Percentiles rank a stretch among this genome's conserved stretches.
These are phyloP conservation scores for Propithecus perrieri DNA, from an alignment of 2,797 vertebrate genomes.

Conservation along the genomic window DNA sequence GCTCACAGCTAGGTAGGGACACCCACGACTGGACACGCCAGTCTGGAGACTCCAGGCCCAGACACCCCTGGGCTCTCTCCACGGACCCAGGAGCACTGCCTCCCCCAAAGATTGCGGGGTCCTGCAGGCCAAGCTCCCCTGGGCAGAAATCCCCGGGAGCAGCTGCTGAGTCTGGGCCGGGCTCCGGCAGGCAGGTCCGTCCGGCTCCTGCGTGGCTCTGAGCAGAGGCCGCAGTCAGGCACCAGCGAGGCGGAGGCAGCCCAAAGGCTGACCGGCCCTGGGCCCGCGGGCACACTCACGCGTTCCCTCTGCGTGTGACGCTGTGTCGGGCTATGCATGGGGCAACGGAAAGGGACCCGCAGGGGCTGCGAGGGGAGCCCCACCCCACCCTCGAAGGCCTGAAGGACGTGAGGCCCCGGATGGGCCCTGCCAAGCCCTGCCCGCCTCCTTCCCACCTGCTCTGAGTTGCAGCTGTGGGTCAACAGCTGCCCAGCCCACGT, in stretches of 20 bases:
- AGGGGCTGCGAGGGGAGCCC: not conserved
- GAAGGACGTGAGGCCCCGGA: fast-evolving
- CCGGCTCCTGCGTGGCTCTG: not conserved
- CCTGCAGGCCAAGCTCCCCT: not conserved
- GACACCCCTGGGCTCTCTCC: not conserved
- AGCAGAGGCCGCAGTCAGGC: not conserved
- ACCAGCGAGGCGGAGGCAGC: too few relatives aligned
- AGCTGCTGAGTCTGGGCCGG: not conserved
- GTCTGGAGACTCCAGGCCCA: not conserved
- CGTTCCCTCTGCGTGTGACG: too few relatives aligned
- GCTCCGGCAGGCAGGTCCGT: too few relatives aligned
- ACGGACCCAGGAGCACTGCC: too few relatives aligned
- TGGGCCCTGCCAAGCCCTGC: not conserved
- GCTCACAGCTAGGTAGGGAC: not conserved
- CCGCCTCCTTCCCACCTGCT: fast-evolving
- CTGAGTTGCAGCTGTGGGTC: fast-evolving
- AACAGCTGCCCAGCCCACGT: fast-evolving
- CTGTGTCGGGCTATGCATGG: not conserved
- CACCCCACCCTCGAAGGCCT: not conserved
- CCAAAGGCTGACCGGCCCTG: too few relatives aligned
- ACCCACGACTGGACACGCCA: too few relatives aligned
- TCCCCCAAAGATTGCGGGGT: not conserved
- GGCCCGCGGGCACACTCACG: too few relatives aligned
- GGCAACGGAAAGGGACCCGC: not conserved
- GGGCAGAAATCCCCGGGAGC: too few relatives aligned